Base-by-base conservation (phyloP, 2,113 vertebrate species). In the Fulica atra region DNA sequence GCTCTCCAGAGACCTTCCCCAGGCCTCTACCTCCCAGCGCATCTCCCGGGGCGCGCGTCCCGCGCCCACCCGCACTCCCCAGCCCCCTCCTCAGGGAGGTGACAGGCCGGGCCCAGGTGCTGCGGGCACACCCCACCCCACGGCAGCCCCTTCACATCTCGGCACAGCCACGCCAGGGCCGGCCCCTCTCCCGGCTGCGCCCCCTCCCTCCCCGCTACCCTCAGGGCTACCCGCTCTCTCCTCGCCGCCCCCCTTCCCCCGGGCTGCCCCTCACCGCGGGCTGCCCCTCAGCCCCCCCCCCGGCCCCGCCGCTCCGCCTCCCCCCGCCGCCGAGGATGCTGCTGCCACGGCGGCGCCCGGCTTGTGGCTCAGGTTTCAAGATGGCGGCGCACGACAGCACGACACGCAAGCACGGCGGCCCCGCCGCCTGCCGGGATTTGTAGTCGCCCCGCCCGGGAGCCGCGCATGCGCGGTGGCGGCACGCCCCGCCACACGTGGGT, bases 291-390 rank as follows among this genome's bases (percentile, higher is more conserved):
- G 60, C 50, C 69, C 70, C 50, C 69, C 70, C 33, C 1, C 33
- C 40, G 66, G 21, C 44, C 81, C 57, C 31, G 9, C 61, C 46
- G 10, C 38, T 16, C 21, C 25, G 10, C 28, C 42, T 20, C 12
- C n/a, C 36, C 14, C 29, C 13, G 19, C 36, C 29, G 13, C 66
- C 24, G 7, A 11, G 0, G 28, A n/a, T 78, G 74, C 26, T 81
- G 74, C 73, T 60, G 73, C 70, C 20, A 74, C 59, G 13, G 87
- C 96, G 73, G 92, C 95, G 66, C 72, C 56, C 51, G 18, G 86
- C 66, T 50, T 70, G 24, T 79, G 91, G 95, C 82, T 97, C 97
- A 76, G 97, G 89, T 98, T 98, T 97, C 98, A 98, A 98, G 95
- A 98, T 98, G 98, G 98, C 97, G 96, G 29, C 77, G 3, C 3